A percentile compares a stretch with the other conserved stretches of the same genome.
phyloP scores from a whole-genome alignment of 2,113 vertebrate species.

The Myotis yumanensis region DNA sequence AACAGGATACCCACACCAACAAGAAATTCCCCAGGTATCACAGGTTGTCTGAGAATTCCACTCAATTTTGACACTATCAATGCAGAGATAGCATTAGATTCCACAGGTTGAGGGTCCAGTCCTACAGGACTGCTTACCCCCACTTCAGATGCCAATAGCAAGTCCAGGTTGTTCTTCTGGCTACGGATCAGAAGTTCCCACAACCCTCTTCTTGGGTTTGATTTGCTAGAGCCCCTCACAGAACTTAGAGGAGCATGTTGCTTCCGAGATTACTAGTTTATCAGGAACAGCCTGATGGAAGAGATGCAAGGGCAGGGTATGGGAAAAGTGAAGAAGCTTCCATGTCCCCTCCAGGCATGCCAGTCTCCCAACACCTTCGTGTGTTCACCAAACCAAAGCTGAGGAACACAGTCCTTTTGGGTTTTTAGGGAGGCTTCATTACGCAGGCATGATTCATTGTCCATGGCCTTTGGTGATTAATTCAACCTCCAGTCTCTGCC shows the following conservation, averaged over 20 bases:
- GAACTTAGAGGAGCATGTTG: neutral
- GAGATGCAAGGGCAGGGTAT: neutral
- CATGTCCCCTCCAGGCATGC: neutral
- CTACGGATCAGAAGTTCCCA: neutral
- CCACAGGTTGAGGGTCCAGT: neutral
- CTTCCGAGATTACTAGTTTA: neutral
- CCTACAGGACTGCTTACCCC: neutral
- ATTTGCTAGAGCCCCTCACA: neutral
- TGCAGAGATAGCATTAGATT: neutral
- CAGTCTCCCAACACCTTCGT: neutral
- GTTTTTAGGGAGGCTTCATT: neutral
- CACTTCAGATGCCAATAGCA: neutral
- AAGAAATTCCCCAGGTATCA: neutral
- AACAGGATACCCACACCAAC: neutral
- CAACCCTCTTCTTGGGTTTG: neutral
- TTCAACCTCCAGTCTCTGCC: no score
- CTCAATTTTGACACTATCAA: neutral
- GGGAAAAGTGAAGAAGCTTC: neutral
- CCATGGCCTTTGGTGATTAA: neutral
- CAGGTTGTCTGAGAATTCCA: neutral
- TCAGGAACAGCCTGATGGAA: neutral
- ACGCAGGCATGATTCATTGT: neutral
- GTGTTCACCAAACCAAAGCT: neutral
- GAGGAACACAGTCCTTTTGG: neutral
- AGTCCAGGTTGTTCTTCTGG: neutral